phyloP scores from a whole-genome alignment of 2,797 vertebrate genomes.

The Crypturellus tataupa region DNA sequence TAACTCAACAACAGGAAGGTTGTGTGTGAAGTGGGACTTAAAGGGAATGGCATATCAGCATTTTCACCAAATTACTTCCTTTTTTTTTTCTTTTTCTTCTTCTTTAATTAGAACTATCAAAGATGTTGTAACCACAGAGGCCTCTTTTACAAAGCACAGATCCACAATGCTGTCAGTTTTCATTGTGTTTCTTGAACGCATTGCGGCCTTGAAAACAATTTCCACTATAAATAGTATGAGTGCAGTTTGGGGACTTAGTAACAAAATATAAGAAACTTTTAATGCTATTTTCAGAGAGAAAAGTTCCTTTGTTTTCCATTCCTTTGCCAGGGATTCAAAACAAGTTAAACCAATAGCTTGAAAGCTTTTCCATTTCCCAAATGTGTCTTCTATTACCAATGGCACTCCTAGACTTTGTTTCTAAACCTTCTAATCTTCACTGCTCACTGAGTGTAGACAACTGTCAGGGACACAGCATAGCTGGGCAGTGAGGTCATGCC shows the following conservation, averaged over 20 bases:
- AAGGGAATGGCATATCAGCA: not conserved
- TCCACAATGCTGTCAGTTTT: conserved; percentile 4
- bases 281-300: not conserved
- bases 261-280: not conserved
- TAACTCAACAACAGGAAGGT: not conserved
- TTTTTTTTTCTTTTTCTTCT: not conserved
- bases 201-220: conserved; percentile 7
- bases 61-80: not conserved
- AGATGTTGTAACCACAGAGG: not conserved
- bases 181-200: not conserved
- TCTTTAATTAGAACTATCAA: conserved; percentile 8
- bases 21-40: not conserved
- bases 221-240: not conserved
- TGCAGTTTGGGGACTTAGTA: not conserved
- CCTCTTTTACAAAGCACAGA: conserved; percentile 29
- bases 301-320: not conserved
- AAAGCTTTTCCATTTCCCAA: conserved; percentile 1
- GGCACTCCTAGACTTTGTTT: not conserved
- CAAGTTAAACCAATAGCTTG: not conserved
- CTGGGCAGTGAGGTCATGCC: conserved; percentile 20
- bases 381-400: not conserved
- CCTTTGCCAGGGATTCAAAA: not conserved
- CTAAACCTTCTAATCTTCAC: conserved; percentile 26
- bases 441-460: not conserved
- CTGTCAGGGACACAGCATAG: conserved; percentile 18